Conservation (phyloP, 2,797 vertebrate genomes). For the Lepilemur septentrionalis region DNA sequence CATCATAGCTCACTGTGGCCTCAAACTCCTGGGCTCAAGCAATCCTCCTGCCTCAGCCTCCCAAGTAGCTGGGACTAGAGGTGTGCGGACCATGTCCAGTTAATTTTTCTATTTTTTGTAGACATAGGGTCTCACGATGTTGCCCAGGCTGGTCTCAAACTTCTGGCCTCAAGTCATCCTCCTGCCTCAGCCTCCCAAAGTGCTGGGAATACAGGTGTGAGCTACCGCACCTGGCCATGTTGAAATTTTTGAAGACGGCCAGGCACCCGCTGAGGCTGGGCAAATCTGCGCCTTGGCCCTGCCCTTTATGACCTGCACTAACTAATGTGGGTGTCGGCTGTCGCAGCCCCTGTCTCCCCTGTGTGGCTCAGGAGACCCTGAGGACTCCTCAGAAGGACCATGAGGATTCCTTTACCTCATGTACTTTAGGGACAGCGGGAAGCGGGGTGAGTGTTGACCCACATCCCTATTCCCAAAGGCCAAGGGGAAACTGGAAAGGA, state of each 20-base stretch:
- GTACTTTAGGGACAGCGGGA: neutral
- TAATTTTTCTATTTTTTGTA: neutral
- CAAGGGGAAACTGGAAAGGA: neutral
- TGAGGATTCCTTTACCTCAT: neutral
- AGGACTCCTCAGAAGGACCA: neutral
- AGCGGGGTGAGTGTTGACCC: accelerated
- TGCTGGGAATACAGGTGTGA: neutral
- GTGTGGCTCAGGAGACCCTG: neutral
- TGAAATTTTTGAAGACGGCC: neutral
- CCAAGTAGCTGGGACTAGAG: neutral
- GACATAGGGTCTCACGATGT: neutral
- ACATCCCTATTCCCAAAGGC: neutral
- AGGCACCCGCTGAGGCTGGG: neutral
- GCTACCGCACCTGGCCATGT: neutral
- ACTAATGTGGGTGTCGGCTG: neutral
- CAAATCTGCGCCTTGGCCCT: accelerated
- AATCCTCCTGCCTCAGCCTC: neutral
- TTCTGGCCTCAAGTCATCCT: neutral
- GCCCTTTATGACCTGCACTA: neutral
- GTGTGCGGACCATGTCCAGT: neutral
- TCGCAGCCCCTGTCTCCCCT: neutral
- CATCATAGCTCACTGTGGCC: neutral
- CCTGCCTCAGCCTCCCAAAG: neutral
- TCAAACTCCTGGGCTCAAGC: neutral
- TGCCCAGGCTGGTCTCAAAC: neutral